Conservation (phyloP, 2,888 invertebrate genomes). For the Platynereis dumerilii region DNA sequence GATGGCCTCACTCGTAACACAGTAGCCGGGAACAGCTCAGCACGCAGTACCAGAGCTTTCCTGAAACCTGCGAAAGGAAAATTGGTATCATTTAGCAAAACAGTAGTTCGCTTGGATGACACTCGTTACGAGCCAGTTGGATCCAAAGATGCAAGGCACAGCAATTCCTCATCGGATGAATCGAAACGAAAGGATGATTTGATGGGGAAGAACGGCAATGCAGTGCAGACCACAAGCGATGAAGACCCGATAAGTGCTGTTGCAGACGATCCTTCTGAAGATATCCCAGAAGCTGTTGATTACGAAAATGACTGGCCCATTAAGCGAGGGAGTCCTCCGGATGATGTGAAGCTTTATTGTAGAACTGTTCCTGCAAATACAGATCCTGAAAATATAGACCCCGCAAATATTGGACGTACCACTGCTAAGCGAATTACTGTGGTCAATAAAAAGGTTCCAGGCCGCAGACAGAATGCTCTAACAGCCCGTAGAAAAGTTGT, state of each 20-base stretch:
- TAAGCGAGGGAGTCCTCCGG: neutral
- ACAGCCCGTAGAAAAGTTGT: conserved; percentile 84
- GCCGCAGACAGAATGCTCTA: conserved; percentile 57
- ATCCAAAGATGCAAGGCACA: neutral
- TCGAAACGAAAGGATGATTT: neutral
- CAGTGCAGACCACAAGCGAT: neutral
- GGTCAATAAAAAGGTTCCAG: neutral
- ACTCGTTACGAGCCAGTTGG: neutral
- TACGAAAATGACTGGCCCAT: conserved; percentile 26
- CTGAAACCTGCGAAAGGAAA: too few relatives aligned
- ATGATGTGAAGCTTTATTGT: neutral
- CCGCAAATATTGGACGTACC: neutral
- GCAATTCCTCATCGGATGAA: neutral
- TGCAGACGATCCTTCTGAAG: neutral
- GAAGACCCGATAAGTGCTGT: neutral
- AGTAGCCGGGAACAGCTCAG: too few relatives aligned
- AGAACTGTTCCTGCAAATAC: neutral
- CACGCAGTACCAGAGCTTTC: too few relatives aligned
- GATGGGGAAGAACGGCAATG: neutral
- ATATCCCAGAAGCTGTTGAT: neutral
- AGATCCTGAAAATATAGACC: too few relatives aligned
- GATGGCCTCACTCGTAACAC: neutral
- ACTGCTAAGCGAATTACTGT: neutral
- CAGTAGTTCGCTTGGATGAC: neutral
- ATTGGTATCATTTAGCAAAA: conserved; percentile 4